These are phyloP conservation scores for Trididemnum nubilum DNA, from an alignment of 23 tunicate genomes.

Conservation along the genomic window DNA sequence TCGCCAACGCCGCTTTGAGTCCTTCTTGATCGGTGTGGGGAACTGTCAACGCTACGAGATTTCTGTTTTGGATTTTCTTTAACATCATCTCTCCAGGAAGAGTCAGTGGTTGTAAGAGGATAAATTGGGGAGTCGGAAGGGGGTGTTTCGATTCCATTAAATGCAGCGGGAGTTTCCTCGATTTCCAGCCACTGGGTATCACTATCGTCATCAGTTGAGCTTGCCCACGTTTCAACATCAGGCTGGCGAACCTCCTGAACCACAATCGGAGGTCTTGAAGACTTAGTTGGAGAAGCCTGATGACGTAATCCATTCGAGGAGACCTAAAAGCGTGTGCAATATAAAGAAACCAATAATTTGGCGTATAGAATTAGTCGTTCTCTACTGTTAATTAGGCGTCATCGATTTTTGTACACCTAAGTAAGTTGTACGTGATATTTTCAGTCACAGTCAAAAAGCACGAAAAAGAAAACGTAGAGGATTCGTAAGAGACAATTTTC, in stretches of 20 bases:
- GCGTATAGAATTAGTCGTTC: neutral
- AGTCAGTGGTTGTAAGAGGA: too few species aligned
- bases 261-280: constrained; percentile 10
- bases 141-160: neutral
- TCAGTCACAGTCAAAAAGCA: too few species aligned
- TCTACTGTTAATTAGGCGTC: too few species aligned
- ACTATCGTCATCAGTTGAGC: constrained; percentile 47
- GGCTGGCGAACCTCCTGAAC: constrained; percentile 18
- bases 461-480: too few species aligned
- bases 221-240: constrained; percentile 85
- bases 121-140: too few species aligned
- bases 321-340: neutral
- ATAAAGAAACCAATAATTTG: neutral
- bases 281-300: constrained; percentile 11
- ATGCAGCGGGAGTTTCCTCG: neutral
- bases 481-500: too few species aligned
- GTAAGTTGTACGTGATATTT: too few species aligned
- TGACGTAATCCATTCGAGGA: neutral
- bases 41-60: neutral
- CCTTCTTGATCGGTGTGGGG: neutral
- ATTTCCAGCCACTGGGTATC: constrained; percentile 48
- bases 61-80: neutral
- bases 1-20: neutral
- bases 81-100: too few species aligned
- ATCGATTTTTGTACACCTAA: too few species aligned